Base-by-base conservation (phyloP, 2,888 invertebrate species). In the Xanthostigma xanthostigma region DNA sequence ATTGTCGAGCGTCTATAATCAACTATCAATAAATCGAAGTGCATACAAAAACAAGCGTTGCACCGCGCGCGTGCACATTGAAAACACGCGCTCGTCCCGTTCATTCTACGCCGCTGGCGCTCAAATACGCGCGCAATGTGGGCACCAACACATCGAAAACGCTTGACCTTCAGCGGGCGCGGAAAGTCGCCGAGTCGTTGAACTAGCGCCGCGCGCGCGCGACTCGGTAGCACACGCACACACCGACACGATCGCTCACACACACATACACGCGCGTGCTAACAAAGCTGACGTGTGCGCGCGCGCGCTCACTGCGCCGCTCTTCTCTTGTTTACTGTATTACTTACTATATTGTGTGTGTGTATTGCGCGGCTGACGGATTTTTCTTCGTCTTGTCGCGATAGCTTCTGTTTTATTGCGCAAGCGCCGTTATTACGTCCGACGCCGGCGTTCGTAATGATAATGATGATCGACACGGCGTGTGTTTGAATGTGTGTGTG, bases 101-200 rank as follows among this genome's bases (percentile, higher is more conserved):
- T 9, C 13, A 40, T 10, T 40, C 13, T 40, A 40, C 40, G 13
- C 13, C 14, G n/a, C 14, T 40, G 10, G 13, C 13, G 13, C 13
- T 13, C 40, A 5, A n/a, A 40, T 42, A 50, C 40, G 50, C 51
- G 54, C 51, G 50, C 53, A 53, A n/a, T 13, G 36, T 38, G 9
- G 36, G 42, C 50, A 55, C 27, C 27, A 27, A 27, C 27, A 27
- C 27, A 27, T 27, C 27, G 27, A 27, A 9, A 13, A 56, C 55
- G 55, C 55, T 58, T 64, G 66, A 66, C 67, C 67, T 68, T 68
- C 64, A 62, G 54, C 52, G 62, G 57, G 63, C 61, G 64, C 66
- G 65, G 66, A 67, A 67, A 67, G 66, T 65, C 65, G 65, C 61
- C 57, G 62, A 64, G 67, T 67, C 67, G 66, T 64, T 67, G 67